Percentiles rank a stretch among this genome's conserved stretches.
phyloP scores from a whole-genome alignment of 2,888 invertebrate genomes.

The Eremobia ochroleuca region DNA sequence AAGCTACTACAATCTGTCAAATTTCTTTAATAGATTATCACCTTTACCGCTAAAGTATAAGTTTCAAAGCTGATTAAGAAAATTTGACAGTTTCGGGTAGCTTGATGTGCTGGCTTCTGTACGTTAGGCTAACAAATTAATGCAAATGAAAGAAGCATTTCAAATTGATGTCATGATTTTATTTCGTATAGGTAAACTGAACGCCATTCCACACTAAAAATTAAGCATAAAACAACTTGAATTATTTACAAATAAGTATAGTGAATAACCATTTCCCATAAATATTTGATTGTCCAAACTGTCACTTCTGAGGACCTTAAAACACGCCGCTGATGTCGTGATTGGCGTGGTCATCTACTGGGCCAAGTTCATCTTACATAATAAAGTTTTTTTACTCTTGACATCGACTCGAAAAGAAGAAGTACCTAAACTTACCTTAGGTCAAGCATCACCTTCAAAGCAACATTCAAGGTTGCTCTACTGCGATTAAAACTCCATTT shows the following conservation, averaged over 20 bases:
- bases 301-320: not conserved
- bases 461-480: not conserved
- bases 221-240: not conserved
- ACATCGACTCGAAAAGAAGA: not conserved
- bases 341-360: not conserved
- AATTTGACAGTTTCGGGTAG: no score
- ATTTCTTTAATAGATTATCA: no score
- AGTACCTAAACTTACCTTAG: not conserved
- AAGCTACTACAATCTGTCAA: no score
- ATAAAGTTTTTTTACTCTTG: not conserved
- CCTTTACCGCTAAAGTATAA: no score
- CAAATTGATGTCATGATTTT: not conserved
- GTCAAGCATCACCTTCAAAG: constrained; percentile 14
- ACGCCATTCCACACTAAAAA: not conserved
- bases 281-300: not conserved
- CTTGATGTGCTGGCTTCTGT: no score
- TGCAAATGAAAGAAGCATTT: not conserved
- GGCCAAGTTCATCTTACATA: not conserved
- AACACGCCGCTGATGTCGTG: not conserved
- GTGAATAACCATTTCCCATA: not conserved
- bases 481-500: constrained; percentile 31
- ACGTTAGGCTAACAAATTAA: no score
- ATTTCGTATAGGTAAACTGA: not conserved
- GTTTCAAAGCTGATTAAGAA: no score
- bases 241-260: not conserved